Base-by-base conservation (phyloP, 1,140 invertebrate species). In the Lasioglossum baleicum region DNA sequence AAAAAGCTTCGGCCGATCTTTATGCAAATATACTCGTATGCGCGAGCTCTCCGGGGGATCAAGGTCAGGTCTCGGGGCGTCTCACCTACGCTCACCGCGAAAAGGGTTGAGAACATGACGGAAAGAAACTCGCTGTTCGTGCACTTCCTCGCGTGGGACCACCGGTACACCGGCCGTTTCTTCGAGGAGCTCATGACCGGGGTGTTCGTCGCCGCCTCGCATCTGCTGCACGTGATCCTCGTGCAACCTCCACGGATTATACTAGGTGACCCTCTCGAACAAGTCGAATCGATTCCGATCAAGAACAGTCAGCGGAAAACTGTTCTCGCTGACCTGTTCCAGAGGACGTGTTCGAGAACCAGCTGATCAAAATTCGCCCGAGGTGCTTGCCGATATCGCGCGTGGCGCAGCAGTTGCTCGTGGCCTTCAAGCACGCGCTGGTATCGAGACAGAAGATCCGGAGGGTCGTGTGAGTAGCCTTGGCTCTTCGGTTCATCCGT, bases 51-150 rank as follows among this genome's bases (percentile, higher is more conserved):
- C 7, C 17, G 20, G 20, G 31, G 31, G 10, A 44, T 17, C 7
- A n/a, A 35, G 70, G 6, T 22, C 10, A 26, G 22, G 10, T 13
- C 22, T 26, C 11, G 15, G 51, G 35, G 8, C 22, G 22, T 56
- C 20, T 42, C 51, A 56, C 48, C 56, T 15, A 17, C 13, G 17
- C 26, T 44, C 22, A 8, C 6, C 69, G 48, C 20, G 10, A 22
- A 70, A 82, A 90, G 90, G 64, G 60, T 91, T 31, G 87, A 88
- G 80, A 88, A 92, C 66, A 71, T 93, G 72, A 93, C 90, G 44
- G 82, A 93, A 35, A 88, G 92, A 22, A 94, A 94, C 78, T 93
- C 94, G 1, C 85, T 95, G 53, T 95, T 94, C 87, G 84, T 95
- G 48, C 94, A 95, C 82, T 85, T 94, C 60, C 83, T 94, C 5